Conservation (phyloP, 2,888 invertebrate genomes). For the Papilio demoleus region DNA sequence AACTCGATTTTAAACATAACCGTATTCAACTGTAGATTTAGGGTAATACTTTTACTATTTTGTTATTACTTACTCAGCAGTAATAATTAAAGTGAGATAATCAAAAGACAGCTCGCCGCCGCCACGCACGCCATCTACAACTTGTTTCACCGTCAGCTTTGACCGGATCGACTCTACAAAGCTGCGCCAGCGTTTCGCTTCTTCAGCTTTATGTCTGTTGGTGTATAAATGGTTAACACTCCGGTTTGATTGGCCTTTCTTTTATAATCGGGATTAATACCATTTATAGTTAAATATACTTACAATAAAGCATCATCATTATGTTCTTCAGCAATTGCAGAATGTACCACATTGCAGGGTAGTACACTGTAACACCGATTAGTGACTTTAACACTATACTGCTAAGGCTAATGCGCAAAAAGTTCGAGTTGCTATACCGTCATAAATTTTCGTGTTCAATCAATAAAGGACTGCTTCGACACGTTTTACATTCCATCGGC, state of each 20-base stretch:
- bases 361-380: slow-evolving; percentile 77
- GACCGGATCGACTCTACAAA: slow-evolving; percentile 91
- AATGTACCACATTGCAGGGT: slow-evolving; percentile 84
- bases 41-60: no score
- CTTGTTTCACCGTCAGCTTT: slow-evolving; percentile 91
- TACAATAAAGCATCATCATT: slow-evolving; percentile 69
- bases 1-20: neutral
- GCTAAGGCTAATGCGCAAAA: neutral
- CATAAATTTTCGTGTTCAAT: no score
- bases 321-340: slow-evolving; percentile 62
- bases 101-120: slow-evolving; percentile 93
- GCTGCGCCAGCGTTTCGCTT: slow-evolving; percentile 86
- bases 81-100: slow-evolving; percentile 89
- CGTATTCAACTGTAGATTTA: neutral
- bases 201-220: slow-evolving; percentile 74
- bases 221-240: neutral
- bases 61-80: slow-evolving; percentile 87
- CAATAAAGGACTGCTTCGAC: no score
- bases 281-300: slow-evolving; percentile 52
- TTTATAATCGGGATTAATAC: slow-evolving; percentile 15
- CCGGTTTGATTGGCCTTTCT: no score
- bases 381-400: no score
- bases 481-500: no score
- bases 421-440: neutral
- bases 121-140: slow-evolving; percentile 90